Percentiles rank a stretch among this genome's conserved stretches.
Conservation (phyloP, 1,140 invertebrate genomes). For the Bombus balteatus region DNA sequence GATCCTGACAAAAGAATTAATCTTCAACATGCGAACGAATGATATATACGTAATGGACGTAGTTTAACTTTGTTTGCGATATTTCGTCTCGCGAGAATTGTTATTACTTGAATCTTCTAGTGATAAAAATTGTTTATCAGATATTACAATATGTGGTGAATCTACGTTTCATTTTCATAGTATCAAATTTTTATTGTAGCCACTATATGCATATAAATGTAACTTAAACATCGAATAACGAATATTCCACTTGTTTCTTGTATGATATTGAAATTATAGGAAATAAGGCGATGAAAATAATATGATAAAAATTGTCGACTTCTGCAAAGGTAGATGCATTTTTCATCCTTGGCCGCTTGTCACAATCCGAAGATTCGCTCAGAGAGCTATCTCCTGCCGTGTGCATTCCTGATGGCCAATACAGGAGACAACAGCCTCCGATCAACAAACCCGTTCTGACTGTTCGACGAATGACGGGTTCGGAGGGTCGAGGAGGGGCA, state of each 20-base stretch:
- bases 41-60: no score
- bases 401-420: slow-evolving; percentile 52
- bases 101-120: no score
- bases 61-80: no score
- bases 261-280: background rate
- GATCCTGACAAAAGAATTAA: background rate
- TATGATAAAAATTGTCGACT: slow-evolving; percentile 8
- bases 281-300: background rate
- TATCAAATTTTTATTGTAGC: no score
- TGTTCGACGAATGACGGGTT: slow-evolving; percentile 59
- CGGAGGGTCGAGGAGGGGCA: slow-evolving; percentile 42
- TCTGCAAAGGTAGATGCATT: slow-evolving; percentile 27
- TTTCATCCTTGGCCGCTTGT: slow-evolving; percentile 17
- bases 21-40: no score
- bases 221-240: no score
- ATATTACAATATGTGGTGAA: no score
- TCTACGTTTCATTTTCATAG: no score
- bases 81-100: no score
- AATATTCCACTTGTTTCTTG: no score
- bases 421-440: slow-evolving; percentile 38
- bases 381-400: slow-evolving; percentile 57
- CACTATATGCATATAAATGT: no score
- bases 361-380: slow-evolving; percentile 37
- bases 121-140: no score
- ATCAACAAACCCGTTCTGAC: slow-evolving; percentile 58